Base-by-base conservation (phyloP, 2,113 vertebrate species). In the Cyprinodon brontotheroides region DNA sequence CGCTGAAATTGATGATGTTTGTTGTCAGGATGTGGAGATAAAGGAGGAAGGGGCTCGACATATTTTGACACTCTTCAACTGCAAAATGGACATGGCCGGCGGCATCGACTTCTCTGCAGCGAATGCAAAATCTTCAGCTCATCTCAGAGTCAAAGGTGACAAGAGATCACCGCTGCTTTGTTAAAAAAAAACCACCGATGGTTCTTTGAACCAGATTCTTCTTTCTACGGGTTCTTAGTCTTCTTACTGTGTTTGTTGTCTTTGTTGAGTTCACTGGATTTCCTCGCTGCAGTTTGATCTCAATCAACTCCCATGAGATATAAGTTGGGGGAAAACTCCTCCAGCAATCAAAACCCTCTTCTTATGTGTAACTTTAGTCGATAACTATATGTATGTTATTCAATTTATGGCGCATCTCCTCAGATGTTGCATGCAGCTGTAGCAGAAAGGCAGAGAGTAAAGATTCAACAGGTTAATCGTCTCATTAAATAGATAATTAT, bases 61-160 rank as follows among this genome's bases (percentile, higher is more conserved):
- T 82, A 92, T 94, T 22, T 90, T 99, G 72, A 94, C 95, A 74
- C 92, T 99, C 65, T 96, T 95, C 85, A 97, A 98, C 83, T 97
- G 97, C 59, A 95, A 73, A 3, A 92, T 94, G 92, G 95, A 96
- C 87, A 97, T 99, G 94, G 95, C 96, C 0, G 98, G 98, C 40
- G 90, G 86, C 12, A 94, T 99, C 20, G 96, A 98, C 81, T 99
- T 99, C 90, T 93, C 96, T 67, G 97, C 97, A 77, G 98, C 97
- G 36, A 99, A 98, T 65, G 98, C 95, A 76, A 99, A 97, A 91
- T 96, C 97, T 0, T 92, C 92, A 29, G 98, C 98, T 86, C 96
- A 98, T 67, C 97, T 99, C 75, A 92, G 97, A 90, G 98, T 99
- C 79, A 99, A 99, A 94, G 96, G 98, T 99, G 91, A 93, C 29